phyloP scores from a whole-genome alignment of 2,113 vertebrate species.

The Callospermophilus lateralis region DNA sequence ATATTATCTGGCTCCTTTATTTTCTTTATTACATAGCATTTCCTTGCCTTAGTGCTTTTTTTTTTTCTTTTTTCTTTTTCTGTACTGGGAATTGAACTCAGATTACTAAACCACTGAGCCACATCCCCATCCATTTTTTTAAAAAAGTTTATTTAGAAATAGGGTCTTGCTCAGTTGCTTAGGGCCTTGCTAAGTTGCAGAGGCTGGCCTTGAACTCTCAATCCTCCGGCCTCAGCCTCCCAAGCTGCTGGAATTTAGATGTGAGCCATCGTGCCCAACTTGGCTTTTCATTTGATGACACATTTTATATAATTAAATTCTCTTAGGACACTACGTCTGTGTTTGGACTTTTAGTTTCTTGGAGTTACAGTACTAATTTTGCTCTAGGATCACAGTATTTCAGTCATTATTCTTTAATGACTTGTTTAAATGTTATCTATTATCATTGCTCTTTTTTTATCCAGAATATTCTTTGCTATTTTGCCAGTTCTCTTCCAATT shows the following conservation, averaged over 20 bases:
- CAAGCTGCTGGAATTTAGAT: too few species aligned
- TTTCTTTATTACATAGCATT: not conserved
- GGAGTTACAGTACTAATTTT: not conserved
- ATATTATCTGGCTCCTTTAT: not conserved
- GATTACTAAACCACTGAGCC: too few species aligned
- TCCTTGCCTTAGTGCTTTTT: not conserved
- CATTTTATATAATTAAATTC: not conserved
- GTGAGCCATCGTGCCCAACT: too few species aligned
- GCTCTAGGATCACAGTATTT: not conserved
- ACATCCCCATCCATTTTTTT: too few species aligned
- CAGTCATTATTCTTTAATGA: not conserved
- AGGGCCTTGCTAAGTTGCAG: too few species aligned
- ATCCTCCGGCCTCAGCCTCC: too few species aligned
- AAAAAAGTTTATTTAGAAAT: too few species aligned
- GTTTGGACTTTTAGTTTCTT: not conserved
- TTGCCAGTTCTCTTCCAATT: constrained; percentile 23
- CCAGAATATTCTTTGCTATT: not conserved
- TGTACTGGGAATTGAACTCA: too few species aligned
- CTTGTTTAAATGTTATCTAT: not conserved
- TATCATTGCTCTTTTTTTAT: not conserved
- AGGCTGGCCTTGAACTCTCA: too few species aligned
- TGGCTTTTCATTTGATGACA: not conserved
- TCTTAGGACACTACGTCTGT: not conserved
- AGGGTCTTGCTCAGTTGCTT: too few species aligned
- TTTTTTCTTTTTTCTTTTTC: too few species aligned